These are phyloP conservation scores for Hyperoplus lanceolatus DNA, from an alignment of 2,797 vertebrate species.

Conservation along the genomic window DNA sequence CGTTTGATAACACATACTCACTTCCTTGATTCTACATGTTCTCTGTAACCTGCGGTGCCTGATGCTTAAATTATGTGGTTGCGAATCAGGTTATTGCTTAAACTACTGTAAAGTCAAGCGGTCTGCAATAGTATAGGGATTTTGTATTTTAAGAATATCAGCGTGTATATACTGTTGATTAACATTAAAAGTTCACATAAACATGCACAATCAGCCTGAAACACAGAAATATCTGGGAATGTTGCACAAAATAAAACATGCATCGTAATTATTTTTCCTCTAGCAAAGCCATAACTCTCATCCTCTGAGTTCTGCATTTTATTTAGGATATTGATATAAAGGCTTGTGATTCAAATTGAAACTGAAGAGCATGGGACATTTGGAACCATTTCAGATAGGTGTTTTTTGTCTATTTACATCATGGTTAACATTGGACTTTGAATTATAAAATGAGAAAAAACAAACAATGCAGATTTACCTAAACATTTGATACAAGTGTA, in stretches of 20 bases:
- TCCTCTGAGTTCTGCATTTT: rapidly evolving
- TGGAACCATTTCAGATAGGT: background rate
- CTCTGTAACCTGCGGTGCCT: background rate
- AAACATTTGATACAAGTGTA: background rate
- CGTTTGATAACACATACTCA: background rate
- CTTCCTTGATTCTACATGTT: background rate
- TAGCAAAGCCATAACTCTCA: background rate
- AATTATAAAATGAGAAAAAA: background rate
- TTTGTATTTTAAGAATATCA: constrained; percentile 3
- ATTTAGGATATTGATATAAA: background rate
- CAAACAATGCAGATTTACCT: background rate
- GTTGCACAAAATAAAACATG: background rate
- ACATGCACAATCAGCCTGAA: background rate
- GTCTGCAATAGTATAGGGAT: background rate
- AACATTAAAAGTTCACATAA: background rate
- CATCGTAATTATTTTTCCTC: background rate
- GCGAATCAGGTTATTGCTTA: background rate
- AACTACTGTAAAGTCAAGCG: background rate
- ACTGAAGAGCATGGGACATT: rapidly evolving
- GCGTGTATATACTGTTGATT: background rate
- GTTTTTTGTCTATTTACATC: background rate
- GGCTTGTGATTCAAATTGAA: background rate
- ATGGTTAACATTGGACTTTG: background rate
- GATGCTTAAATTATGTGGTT: background rate
- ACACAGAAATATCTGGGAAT: background rate